These are phyloP conservation scores for Microctenopoma lineatum DNA, from an alignment of 2,797 vertebrate species.

Conservation along the genomic window DNA sequence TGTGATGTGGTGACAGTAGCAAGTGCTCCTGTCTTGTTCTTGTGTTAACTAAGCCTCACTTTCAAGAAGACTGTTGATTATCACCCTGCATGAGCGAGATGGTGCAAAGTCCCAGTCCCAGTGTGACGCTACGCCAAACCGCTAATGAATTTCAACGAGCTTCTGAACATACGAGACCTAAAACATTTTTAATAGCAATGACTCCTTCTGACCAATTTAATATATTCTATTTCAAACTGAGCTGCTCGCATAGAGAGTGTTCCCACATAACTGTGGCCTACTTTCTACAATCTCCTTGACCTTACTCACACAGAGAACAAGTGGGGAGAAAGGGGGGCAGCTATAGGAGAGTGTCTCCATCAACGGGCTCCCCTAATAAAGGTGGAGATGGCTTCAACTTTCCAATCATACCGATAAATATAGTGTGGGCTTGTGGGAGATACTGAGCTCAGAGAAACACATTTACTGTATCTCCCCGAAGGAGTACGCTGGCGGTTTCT, in stretches of 20 bases:
- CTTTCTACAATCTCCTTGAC: slow-evolving; percentile 59
- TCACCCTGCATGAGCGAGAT: slow-evolving; percentile 34
- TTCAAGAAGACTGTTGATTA: slow-evolving; percentile 54
- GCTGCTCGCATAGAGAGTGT: slow-evolving; percentile 1
- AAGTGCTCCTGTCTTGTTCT: slow-evolving; percentile 18
- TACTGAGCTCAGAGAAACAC: slow-evolving; percentile 22
- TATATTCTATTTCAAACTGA: neutral
- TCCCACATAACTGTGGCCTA: slow-evolving; percentile 43
- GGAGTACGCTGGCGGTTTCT: slow-evolving; percentile 45
- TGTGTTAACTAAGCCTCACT: slow-evolving; percentile 19
- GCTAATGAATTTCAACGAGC: slow-evolving; percentile 56
- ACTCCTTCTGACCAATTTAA: neutral
- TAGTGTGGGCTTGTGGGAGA: slow-evolving; percentile 16
- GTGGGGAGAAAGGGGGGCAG: slow-evolving; percentile 29
- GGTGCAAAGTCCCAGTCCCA: slow-evolving; percentile 20
- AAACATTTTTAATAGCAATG: neutral
- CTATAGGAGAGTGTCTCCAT: slow-evolving; percentile 30
- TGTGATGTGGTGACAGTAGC: slow-evolving; percentile 5
- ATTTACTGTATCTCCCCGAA: slow-evolving; percentile 24
- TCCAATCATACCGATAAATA: slow-evolving; percentile 46
- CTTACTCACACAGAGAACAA: slow-evolving; percentile 32
- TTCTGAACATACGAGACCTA: slow-evolving; percentile 20
- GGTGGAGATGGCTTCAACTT: slow-evolving; percentile 24
- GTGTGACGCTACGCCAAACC: slow-evolving; percentile 52
- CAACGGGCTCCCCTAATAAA: slow-evolving; percentile 36